These are phyloP conservation scores for Aphelocoma californica DNA, from an alignment of 2,797 vertebrate species.

Conservation along the genomic window DNA sequence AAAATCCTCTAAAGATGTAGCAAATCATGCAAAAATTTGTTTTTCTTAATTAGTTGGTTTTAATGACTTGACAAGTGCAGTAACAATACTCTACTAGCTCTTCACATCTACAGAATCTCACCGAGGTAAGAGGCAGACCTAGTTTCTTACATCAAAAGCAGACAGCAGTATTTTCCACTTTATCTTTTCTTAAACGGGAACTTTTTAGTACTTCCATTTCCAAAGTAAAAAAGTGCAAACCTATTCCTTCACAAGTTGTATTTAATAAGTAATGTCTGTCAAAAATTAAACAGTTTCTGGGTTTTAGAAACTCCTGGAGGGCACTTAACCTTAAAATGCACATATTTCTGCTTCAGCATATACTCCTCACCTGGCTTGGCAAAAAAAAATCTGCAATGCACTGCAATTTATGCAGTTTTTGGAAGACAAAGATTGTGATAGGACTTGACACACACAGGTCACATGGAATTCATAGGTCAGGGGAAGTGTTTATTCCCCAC, in stretches of 20 bases:
- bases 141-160: background rate
- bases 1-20: background rate
- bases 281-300: background rate
- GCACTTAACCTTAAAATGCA: background rate
- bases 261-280: background rate
- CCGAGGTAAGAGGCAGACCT: background rate
- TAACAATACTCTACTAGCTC: background rate
- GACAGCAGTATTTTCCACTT: background rate
- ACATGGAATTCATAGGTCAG: background rate
- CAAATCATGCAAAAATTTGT: background rate
- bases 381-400: background rate
- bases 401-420: background rate
- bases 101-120: background rate
- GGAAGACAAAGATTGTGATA: background rate
- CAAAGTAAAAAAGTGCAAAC: background rate
- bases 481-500: background rate
- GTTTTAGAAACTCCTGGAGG: background rate
- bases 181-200: background rate
- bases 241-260: background rate
- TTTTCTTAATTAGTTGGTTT: background rate
- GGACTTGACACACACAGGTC: background rate
- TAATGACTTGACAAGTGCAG: background rate
- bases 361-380: background rate
- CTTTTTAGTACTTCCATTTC: background rate
- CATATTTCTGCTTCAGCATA: background rate